Conservation (phyloP, 2,113 vertebrate genomes). For the Crocuta crocuta region DNA sequence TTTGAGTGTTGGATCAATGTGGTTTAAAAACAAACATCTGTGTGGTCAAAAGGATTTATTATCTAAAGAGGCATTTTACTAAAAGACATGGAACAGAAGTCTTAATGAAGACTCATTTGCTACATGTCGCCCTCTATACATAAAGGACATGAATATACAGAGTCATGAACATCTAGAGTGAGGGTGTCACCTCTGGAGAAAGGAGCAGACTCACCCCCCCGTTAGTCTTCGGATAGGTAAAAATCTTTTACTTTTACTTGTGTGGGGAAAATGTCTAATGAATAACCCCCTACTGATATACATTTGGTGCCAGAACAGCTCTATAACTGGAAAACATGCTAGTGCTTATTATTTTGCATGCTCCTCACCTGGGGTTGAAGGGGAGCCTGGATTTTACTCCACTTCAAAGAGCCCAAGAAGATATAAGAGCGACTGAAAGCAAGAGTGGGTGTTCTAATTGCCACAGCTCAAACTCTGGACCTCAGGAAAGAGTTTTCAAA, state of each 20-base stretch:
- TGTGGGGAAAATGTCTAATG: slow-evolving; percentile 41
- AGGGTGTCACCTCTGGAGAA: neutral
- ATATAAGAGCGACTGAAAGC: slow-evolving; percentile 11
- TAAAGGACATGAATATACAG: neutral
- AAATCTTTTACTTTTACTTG: slow-evolving; percentile 45
- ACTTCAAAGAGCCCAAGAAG: slow-evolving; percentile 60
- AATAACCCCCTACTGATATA: slow-evolving; percentile 51
- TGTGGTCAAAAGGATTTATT: neutral
- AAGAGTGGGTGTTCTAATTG: neutral
- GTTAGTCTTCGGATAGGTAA: neutral
- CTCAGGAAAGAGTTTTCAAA: slow-evolving; percentile 37
- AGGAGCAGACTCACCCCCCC: neutral
- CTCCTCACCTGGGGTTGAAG: neutral
- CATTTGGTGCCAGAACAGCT: slow-evolving; percentile 42
- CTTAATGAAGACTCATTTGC: neutral
- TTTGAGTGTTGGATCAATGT: neutral
- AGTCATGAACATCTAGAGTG: neutral
- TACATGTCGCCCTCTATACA: neutral
- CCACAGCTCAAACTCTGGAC: neutral
- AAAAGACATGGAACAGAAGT: neutral
- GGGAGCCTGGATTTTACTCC: slow-evolving; percentile 46
- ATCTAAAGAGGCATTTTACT: neutral
- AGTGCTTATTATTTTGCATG: slow-evolving; percentile 70
- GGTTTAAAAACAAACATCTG: neutral
- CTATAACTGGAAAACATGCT: slow-evolving; percentile 40